Evolutionary conservation across 2,888 invertebrate species (phyloP).

Genomic region (Trachelus troglodyta): DNA sequence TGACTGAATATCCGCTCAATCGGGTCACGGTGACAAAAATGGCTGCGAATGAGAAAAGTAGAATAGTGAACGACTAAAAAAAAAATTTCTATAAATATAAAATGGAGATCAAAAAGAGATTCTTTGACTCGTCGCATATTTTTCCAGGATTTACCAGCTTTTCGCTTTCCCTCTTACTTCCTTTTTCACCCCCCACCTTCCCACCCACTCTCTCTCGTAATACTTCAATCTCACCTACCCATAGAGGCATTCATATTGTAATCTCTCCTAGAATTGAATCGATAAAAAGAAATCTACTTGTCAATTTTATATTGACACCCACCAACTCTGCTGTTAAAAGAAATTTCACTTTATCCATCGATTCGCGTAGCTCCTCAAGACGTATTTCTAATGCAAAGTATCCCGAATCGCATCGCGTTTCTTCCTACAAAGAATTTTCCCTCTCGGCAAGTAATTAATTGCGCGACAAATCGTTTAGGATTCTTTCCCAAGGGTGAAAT

Average conservation of each 20-base stretch:
- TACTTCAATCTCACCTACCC: background rate
- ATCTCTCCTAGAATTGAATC: background rate
- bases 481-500: background rate
- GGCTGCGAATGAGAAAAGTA: background rate
- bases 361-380: background rate
- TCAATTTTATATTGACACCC: background rate
- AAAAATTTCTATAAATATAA: too few relatives aligned
- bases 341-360: background rate
- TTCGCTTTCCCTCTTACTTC: background rate
- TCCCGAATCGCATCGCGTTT: background rate
- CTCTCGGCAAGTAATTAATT: background rate
- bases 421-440: background rate
- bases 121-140: background rate
- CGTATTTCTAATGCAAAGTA: background rate
- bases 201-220: background rate
- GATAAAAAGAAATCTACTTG: background rate
- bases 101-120: background rate
- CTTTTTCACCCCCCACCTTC: background rate
- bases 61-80: background rate
- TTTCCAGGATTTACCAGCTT: background rate
- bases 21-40: background rate
- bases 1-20: background rate
- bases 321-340: background rate
- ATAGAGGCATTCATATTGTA: background rate
- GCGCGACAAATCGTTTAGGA: background rate